These are phyloP conservation scores for Dermatophagoides farinae DNA, from an alignment of 1,140 invertebrate genomes.

Conservation along the genomic window DNA sequence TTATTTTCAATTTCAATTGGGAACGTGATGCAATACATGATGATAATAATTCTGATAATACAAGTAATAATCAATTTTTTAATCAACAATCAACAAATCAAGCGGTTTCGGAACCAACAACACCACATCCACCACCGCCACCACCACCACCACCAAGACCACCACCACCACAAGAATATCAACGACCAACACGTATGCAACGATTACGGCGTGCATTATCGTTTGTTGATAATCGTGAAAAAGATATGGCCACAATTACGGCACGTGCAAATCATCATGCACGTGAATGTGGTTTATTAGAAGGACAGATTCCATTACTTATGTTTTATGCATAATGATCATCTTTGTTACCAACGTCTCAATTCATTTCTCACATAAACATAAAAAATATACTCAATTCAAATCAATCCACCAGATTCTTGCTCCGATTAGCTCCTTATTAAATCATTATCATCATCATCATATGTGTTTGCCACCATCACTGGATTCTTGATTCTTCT, in stretches of 20 bases:
- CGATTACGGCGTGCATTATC: conserved; percentile 9
- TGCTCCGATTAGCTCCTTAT: no score
- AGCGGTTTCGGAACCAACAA: background rate
- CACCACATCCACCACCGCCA: conserved; percentile 6
- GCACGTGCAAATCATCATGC: background rate
- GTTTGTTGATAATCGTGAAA: background rate
- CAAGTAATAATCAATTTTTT: background rate
- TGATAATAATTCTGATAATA: background rate
- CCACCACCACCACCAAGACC: conserved; percentile 9
- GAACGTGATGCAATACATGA: background rate
- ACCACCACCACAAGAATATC: conserved; percentile 8
- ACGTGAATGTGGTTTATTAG: background rate
- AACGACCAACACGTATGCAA: conserved; percentile 5
- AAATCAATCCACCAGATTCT: no score
- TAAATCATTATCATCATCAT: no score
- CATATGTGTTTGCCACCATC: no score
- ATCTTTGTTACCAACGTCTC: background rate
- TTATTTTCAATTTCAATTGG: conserved; percentile 8
- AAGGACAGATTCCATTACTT: conserved; percentile 7
- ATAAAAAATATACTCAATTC: no score
- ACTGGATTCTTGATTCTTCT: no score
- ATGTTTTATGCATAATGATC: background rate
- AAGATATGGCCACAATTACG: background rate
- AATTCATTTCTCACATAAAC: no score
- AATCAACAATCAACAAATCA: no score